phyloP scores from a whole-genome alignment of 2,797 vertebrate genomes.

The Myotis planiceps region DNA sequence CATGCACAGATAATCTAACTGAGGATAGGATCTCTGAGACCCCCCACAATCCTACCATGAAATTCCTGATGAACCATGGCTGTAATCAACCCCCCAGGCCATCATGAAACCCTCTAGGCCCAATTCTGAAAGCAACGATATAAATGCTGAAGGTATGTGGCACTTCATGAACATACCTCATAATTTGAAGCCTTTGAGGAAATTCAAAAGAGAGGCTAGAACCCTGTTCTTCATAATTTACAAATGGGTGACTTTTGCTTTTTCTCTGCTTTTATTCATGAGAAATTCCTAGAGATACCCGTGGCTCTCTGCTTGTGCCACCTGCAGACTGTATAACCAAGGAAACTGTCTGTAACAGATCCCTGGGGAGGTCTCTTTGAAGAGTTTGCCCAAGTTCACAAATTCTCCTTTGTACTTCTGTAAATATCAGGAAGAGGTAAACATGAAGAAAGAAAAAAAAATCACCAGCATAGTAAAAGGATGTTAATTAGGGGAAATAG shows the following conservation, averaged over 20 bases:
- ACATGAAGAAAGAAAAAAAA: slow-evolving; percentile 41
- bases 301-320: not conserved
- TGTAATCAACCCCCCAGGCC: not conserved
- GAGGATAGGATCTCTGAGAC: not conserved
- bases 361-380: not conserved
- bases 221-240: not conserved
- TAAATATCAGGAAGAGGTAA: slow-evolving; percentile 70
- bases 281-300: not conserved
- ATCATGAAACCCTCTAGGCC: not conserved
- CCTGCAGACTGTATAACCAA: not conserved
- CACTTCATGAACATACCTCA: not conserved
- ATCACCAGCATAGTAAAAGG: not conserved
- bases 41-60: not conserved
- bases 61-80: not conserved
- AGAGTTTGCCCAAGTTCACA: slow-evolving; percentile 55
- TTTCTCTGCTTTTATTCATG: not conserved
- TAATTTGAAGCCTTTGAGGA: not conserved
- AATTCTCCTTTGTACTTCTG: slow-evolving; percentile 54
- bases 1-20: not conserved
- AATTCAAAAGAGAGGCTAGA: not conserved
- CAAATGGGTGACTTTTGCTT: not conserved
- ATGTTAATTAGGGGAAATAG: slow-evolving; percentile 58
- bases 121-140: not conserved
- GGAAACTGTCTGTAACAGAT: not conserved
- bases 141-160: not conserved